Evolutionary conservation across 2,888 invertebrate genomes (phyloP).

Genomic region (Blera fallax): DNA sequence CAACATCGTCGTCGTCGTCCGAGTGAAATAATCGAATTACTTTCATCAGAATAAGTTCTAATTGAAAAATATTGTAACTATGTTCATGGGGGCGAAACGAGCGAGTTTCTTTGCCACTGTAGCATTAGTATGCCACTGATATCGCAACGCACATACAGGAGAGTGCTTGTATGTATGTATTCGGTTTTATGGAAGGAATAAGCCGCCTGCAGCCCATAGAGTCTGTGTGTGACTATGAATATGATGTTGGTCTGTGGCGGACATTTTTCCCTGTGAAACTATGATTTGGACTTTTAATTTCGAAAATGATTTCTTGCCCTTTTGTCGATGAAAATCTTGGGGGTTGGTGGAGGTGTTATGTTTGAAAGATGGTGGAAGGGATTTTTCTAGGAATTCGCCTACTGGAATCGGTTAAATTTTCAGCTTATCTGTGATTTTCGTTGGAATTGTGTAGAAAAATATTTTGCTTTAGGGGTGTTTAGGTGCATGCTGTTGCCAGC

Average conservation of each 20-base stretch:
- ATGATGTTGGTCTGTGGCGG: constrained; percentile 53
- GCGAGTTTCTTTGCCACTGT: constrained; percentile 59
- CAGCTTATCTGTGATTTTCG: background rate
- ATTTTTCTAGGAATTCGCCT: background rate
- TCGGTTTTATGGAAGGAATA: constrained; percentile 26
- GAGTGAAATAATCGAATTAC: constrained; percentile 83
- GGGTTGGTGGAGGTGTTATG: background rate
- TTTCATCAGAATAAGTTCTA: constrained; percentile 82
- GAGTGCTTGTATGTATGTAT: constrained; percentile 14
- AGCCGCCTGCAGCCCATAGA: constrained; percentile 2
- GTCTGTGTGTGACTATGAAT: constrained; percentile 22
- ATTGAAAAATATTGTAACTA: constrained; percentile 82
- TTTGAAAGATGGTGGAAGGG: background rate
- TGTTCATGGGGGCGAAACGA: constrained; percentile 69
- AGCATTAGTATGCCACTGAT: constrained; percentile 76
- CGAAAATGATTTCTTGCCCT: constrained; percentile 71
- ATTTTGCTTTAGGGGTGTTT: too few relatives aligned
- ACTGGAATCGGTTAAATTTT: background rate
- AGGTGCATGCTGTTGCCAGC: too few relatives aligned
- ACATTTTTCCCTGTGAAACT: constrained; percentile 62
- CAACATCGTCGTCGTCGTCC: constrained; percentile 75
- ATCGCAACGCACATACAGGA: constrained; percentile 59
- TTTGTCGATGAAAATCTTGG: constrained; percentile 54
- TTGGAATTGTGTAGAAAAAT: background rate
- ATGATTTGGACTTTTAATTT: constrained; percentile 73